A percentile compares a stretch with the other conserved stretches of the same genome.
These are phyloP conservation scores for Cryptocheilus praepositus DNA, from an alignment of 2,888 invertebrate species.

Conservation along the genomic window DNA sequence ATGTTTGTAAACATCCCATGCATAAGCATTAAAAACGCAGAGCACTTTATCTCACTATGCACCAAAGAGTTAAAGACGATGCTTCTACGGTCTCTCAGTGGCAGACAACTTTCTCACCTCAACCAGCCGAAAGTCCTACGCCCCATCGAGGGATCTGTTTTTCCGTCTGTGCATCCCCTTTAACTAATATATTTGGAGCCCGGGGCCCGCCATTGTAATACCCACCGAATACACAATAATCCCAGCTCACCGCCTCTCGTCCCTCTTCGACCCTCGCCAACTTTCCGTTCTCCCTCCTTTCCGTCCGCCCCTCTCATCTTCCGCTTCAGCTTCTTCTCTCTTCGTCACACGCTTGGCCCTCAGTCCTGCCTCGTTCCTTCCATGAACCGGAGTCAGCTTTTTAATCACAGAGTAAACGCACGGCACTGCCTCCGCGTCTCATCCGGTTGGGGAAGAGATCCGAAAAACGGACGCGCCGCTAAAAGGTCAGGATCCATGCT, in stretches of 20 bases:
- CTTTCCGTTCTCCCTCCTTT: constrained; percentile 15
- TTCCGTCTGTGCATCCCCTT: constrained; percentile 60
- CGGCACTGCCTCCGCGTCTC: constrained; percentile 20
- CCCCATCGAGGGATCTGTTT: constrained; percentile 44
- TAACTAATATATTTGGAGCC: constrained; percentile 66
- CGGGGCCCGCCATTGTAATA: constrained; percentile 60
- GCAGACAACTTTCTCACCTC: no score
- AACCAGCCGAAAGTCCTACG: constrained; percentile 12
- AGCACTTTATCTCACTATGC: no score
- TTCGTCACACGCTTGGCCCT: constrained; percentile 12
- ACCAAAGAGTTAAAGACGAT: no score
- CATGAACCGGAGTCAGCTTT: constrained; percentile 54
- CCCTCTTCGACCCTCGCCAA: constrained; percentile 19
- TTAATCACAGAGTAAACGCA: constrained; percentile 63
- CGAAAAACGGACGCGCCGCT: constrained; percentile 41
- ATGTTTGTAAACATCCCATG: no score
- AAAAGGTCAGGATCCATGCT: no score
- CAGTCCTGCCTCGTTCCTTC: constrained; percentile 12
- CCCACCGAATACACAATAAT: constrained; percentile 63
- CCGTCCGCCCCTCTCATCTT: background rate
- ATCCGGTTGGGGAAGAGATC: constrained; percentile 25
- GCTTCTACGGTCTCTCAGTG: no score
- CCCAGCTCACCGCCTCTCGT: constrained; percentile 44
- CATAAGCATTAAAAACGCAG: no score
- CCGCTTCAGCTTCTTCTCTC: no score